Evolutionary conservation across 2,888 invertebrate species (phyloP), one percentile per base, ranked within the genome.

Genomic region (Panopea generosa): DNA sequence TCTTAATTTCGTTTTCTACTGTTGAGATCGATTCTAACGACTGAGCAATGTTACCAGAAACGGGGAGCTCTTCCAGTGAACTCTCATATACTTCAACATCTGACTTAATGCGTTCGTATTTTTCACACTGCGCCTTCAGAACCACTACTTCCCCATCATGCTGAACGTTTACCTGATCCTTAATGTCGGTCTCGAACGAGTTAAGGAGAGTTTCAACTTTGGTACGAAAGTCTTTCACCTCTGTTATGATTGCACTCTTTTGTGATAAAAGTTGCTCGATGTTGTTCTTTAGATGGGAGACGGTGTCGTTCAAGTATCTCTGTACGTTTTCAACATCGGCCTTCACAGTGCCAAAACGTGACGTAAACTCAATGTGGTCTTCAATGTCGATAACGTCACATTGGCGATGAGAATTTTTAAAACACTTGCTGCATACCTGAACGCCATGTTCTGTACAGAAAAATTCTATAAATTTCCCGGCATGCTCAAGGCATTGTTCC

Each of bases 351-450:
- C 38, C 66, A 38, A 70, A 73, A 18, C 80, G 52, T 2, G 73
- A 62, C 7, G 80, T 80, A 24, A 80, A 70, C 43, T 76, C 80
- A 7, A 73, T 52, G 38, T 80, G 80, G 26, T 80, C 80, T 45
- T 80, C 80, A 24, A 80, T 80, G 49, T 77, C 80, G 14, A 73
- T 63, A 0, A 80, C 60, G 20, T 80, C 73, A 40, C 80, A 80
- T 16, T 80, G 76, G 1, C 80, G 69, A 22, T 80, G 80, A 4
- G 67, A 47, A 45, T 80, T 80, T 43, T 80, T 80, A 47, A 80
- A 80, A 47, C 80, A 80, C 60, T 80, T 80, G 47, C 80, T 80
- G 27, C 80, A 80, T n/a, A 80, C 57, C 40, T 68, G 66, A 2
- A 49, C 43, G 38, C 67, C 56, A 53, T 80, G 80, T 22, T 80